phyloP scores from a whole-genome alignment of 2,888 invertebrate genomes.

The Pachymerium ferrugineum region DNA sequence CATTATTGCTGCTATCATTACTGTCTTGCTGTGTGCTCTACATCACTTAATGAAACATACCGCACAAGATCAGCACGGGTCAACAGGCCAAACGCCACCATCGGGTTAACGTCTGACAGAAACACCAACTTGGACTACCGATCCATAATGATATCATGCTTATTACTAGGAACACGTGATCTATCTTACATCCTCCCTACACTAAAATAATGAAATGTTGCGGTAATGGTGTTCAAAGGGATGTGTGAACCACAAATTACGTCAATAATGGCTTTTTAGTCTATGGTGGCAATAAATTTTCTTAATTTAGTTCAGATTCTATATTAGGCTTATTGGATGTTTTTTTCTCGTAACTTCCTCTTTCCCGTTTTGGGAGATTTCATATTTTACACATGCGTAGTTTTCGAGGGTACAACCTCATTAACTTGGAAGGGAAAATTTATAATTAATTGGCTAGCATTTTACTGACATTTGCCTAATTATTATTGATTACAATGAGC shows the following conservation, averaged over 20 bases:
- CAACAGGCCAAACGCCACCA: conserved; percentile 11
- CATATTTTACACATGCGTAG: neutral
- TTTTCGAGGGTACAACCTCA: neutral
- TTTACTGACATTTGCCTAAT: conserved; percentile 12
- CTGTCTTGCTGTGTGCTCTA: conserved; percentile 14
- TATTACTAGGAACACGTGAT: neutral
- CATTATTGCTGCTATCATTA: conserved; percentile 19
- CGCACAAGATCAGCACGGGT: conserved; percentile 11
- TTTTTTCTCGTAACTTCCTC: neutral
- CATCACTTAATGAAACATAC: conserved; percentile 27
- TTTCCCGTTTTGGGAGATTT: neutral
- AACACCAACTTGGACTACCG: conserved; percentile 14
- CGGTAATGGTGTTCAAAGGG: conserved; percentile 14
- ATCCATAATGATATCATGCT: conserved; percentile 15
- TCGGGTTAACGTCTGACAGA: conserved; percentile 18
- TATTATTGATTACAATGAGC: conserved; percentile 15
- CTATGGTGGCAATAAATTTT: neutral
- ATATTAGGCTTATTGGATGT: neutral
- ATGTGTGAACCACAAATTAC: neutral
- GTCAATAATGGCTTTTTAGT: neutral
- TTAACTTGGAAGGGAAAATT: neutral
- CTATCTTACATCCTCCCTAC: neutral
- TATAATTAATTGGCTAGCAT: conserved; percentile 27
- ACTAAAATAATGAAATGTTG: conserved; percentile 6
- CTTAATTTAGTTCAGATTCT: neutral